A percentile compares a stretch with the other conserved stretches of the same genome.
These are phyloP conservation scores for Lithodes maja DNA, from an alignment of 2,888 invertebrate genomes.

Conservation along the genomic window DNA sequence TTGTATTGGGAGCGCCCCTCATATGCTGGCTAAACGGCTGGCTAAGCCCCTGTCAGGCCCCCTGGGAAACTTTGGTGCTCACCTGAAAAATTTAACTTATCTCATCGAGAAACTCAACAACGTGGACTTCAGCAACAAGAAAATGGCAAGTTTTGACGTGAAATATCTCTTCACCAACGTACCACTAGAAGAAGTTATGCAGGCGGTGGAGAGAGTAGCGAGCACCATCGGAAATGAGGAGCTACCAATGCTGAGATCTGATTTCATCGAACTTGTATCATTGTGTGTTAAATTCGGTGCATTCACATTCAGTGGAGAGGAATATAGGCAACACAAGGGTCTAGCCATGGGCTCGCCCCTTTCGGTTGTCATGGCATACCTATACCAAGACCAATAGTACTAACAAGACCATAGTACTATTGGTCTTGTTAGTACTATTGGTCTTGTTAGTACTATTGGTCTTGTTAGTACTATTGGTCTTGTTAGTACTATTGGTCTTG, in stretches of 20 bases:
- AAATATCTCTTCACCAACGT: slow-evolving; percentile 5
- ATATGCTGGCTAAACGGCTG: slow-evolving; percentile 9
- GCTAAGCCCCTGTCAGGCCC: background rate
- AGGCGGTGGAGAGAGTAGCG: background rate
- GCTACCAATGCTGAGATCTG: background rate
- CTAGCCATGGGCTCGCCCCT: too few species aligned
- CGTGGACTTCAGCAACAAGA: background rate
- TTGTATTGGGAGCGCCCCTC: slow-evolving; percentile 1
- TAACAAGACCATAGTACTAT: too few species aligned
- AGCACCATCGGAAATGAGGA: background rate
- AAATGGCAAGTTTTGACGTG: background rate
- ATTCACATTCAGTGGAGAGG: too few species aligned
- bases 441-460: too few species aligned
- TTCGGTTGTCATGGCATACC: too few species aligned
- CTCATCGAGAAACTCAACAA: background rate
- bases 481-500: too few species aligned
- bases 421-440: too few species aligned
- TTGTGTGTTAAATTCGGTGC: too few species aligned
- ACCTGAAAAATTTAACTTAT: background rate
- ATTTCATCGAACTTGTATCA: too few species aligned
- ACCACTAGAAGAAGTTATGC: background rate
- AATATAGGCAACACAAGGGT: too few species aligned
- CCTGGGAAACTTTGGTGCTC: background rate
- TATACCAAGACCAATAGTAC: too few species aligned
- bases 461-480: too few species aligned